Conservation (phyloP, 2,888 invertebrate genomes). For the Pogonocherus hispidulus region DNA sequence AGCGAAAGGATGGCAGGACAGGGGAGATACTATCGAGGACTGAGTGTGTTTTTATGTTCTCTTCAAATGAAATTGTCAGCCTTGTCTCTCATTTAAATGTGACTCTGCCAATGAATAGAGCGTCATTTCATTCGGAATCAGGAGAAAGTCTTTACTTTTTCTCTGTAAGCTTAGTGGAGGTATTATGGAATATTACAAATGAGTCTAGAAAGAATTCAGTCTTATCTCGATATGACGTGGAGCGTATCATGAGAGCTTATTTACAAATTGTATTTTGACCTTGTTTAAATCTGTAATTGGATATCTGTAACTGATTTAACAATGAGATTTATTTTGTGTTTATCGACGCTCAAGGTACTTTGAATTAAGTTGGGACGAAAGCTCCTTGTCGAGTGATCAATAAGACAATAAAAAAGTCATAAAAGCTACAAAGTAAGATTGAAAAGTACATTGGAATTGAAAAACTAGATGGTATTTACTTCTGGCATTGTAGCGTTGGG, state of each 20-base stretch:
- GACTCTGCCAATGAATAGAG: constrained; percentile 61
- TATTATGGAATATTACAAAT: constrained; percentile 13
- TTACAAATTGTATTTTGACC: constrained; percentile 38
- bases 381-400: not conserved
- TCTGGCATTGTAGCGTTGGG: not conserved
- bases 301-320: not conserved
- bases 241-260: constrained; percentile 34
- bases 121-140: constrained; percentile 55
- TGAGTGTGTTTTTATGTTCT: constrained; percentile 67
- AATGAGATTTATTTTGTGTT: not conserved
- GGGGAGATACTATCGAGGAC: constrained; percentile 62
- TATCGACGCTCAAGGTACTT: not conserved
- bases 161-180: constrained; percentile 19
- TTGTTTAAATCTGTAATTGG: constrained; percentile 18
- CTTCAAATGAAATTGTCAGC: constrained; percentile 65
- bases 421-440: not conserved
- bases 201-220: constrained; percentile 18
- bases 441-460: not conserved
- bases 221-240: constrained; percentile 40
- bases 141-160: constrained; percentile 40
- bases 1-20: constrained; percentile 56
- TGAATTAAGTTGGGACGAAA: not conserved
- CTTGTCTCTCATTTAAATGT: constrained; percentile 65
- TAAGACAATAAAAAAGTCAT: not conserved
- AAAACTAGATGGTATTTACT: not conserved